Percentiles rank a stretch among this genome's conserved stretches.
phyloP scores from a whole-genome alignment of 2,113 vertebrate genomes.

The Catharus fuscescens region DNA sequence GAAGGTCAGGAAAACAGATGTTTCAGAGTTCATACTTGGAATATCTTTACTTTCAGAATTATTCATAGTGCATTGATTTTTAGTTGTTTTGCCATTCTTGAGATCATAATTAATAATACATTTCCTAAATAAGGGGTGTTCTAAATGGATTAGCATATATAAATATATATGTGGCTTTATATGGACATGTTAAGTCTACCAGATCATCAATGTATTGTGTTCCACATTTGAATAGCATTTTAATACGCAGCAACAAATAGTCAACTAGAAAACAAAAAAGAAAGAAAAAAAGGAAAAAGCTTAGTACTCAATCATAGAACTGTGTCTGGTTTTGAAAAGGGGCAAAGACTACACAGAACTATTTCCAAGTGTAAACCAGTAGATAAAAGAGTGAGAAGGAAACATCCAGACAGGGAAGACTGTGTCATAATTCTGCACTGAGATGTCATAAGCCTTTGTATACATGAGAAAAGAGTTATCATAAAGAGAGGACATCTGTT shows the following conservation, averaged over 20 bases:
- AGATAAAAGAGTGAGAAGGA: not conserved
- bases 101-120: not conserved
- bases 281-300: not conserved
- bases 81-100: not conserved
- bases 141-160: slow-evolving; percentile 22
- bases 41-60: not conserved
- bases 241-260: not conserved
- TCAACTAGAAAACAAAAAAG: not conserved
- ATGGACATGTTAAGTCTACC: not conserved
- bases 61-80: not conserved
- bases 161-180: not conserved
- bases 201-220: not conserved
- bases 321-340: not conserved
- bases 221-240: not conserved
- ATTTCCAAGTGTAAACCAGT: not conserved
- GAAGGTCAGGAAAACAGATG: not conserved
- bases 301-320: not conserved
- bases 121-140: not conserved
- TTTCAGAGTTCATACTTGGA: not conserved
- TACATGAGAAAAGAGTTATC: not conserved
- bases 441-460: not conserved
- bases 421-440: not conserved
- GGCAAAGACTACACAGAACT: not conserved
- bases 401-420: not conserved
- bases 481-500: not conserved